phyloP scores from a whole-genome alignment of 1,140 invertebrate genomes.

The Pseudomyrmex sp. region DNA sequence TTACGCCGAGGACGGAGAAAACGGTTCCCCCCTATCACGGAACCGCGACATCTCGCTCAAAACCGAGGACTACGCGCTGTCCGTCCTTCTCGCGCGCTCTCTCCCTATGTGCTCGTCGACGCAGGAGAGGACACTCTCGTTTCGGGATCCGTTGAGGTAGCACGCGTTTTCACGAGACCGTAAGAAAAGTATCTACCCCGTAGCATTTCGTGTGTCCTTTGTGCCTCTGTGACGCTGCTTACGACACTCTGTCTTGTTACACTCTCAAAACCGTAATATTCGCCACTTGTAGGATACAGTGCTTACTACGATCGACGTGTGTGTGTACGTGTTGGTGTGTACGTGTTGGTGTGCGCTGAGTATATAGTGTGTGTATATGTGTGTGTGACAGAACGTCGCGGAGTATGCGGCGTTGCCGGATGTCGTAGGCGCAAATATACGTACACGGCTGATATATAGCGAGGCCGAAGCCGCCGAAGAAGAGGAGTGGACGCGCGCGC shows the following conservation, averaged over 20 bases:
- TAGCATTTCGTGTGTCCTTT: conserved; percentile 9
- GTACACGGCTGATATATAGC: conserved; percentile 19
- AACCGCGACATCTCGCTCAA: conserved; percentile 24
- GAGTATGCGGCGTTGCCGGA: conserved; percentile 72
- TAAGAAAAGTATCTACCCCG: conserved; percentile 44
- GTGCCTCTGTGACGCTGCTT: background rate
- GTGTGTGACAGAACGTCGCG: conserved; percentile 76
- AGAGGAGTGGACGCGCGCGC: conserved; percentile 13
- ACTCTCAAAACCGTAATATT: background rate
- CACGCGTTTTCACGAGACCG: conserved; percentile 72
- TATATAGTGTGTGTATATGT: conserved; percentile 16
- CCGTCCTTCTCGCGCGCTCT: conserved; percentile 54
- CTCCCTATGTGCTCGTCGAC: conserved; percentile 67
- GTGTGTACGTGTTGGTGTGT: background rate
- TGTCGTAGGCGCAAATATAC: conserved; percentile 64
- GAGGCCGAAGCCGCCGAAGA: background rate
- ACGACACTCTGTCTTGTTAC: background rate
- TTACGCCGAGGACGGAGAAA: conserved; percentile 75
- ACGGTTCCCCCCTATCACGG: conserved; percentile 51
- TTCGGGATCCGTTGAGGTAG: conserved; percentile 79
- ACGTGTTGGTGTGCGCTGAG: conserved; percentile 41
- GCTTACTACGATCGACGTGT: background rate
- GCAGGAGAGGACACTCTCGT: conserved; percentile 81
- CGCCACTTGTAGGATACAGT: conserved; percentile 11
- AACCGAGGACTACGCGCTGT: conserved; percentile 13